A percentile compares a stretch with the other conserved stretches of the same genome.
These are phyloP conservation scores for Dasypolia templi DNA, from an alignment of 2,888 invertebrate genomes.

Conservation along the genomic window DNA sequence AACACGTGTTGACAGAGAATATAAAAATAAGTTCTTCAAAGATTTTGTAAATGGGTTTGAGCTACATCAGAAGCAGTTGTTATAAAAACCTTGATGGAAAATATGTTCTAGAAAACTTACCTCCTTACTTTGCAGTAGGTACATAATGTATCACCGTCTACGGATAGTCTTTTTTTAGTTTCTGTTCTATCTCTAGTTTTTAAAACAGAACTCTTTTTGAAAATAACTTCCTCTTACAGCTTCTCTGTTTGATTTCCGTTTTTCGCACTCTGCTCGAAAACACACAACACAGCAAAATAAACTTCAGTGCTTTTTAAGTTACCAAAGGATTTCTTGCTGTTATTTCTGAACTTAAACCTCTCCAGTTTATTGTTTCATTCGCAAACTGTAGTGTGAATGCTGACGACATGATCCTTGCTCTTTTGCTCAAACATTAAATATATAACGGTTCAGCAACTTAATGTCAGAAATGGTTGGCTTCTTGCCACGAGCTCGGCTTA, in stretches of 20 bases:
- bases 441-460: constrained; percentile 48
- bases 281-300: constrained; percentile 12
- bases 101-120: background rate
- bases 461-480: constrained; percentile 59
- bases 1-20: constrained; percentile 28
- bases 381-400: constrained; percentile 22
- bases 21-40: constrained; percentile 9
- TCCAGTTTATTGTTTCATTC: constrained; percentile 27
- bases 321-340: background rate
- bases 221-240: constrained; percentile 15
- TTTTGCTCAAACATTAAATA: constrained; percentile 50
- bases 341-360: constrained; percentile 23
- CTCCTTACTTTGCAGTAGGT: background rate
- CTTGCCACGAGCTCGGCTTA: constrained; percentile 51
- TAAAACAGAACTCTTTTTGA: background rate
- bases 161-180: background rate
- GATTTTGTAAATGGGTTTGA: constrained; percentile 20
- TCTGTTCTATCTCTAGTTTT: background rate
- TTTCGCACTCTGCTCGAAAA: background rate
- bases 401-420: constrained; percentile 38
- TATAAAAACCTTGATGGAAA: constrained; percentile 8
- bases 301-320: constrained; percentile 19
- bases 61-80: background rate
- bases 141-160: background rate
- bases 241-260: background rate